These are phyloP conservation scores for Apamea sordens DNA, from an alignment of 2,888 invertebrate species.

Conservation along the genomic window DNA sequence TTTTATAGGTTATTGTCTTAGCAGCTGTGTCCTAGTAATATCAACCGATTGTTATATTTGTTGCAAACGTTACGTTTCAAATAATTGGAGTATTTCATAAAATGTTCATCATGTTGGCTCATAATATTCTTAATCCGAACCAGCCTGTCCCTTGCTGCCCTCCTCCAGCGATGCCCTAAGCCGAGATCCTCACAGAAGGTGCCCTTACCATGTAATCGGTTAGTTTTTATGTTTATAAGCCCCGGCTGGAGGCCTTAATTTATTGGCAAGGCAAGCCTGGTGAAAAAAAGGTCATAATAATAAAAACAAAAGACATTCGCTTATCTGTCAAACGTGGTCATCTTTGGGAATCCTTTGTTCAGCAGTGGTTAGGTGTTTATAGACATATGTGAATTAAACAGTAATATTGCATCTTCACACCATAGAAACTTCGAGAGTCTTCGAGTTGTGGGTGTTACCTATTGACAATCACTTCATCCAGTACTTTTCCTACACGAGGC, in stretches of 20 bases:
- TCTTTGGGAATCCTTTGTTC: neutral
- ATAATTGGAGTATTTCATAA: neutral
- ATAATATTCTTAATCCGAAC: neutral
- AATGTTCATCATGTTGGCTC: neutral
- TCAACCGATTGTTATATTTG: conserved; percentile 7
- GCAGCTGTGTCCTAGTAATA: conserved; percentile 6
- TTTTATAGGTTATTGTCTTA: conserved; percentile 32
- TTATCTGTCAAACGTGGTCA: neutral
- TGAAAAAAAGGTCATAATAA: neutral
- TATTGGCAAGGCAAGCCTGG: neutral
- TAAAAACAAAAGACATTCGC: neutral
- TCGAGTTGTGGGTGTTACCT: neutral
- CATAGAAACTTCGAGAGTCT: conserved; percentile 24
- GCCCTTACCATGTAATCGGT: neutral
- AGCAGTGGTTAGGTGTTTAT: too few species aligned
- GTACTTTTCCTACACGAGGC: conserved; percentile 24
- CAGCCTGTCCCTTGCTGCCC: neutral
- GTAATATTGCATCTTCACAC: neutral
- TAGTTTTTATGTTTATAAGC: neutral
- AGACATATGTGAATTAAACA: neutral
- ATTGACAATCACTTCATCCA: neutral
- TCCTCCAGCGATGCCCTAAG: neutral
- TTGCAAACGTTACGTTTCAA: neutral
- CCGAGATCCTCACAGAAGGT: neutral
- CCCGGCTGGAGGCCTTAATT: neutral